Percentiles rank a stretch among this genome's conserved stretches.
Evolutionary conservation across 2,888 invertebrate species (phyloP).

Genomic region (Drosophila paramelanica): DNA sequence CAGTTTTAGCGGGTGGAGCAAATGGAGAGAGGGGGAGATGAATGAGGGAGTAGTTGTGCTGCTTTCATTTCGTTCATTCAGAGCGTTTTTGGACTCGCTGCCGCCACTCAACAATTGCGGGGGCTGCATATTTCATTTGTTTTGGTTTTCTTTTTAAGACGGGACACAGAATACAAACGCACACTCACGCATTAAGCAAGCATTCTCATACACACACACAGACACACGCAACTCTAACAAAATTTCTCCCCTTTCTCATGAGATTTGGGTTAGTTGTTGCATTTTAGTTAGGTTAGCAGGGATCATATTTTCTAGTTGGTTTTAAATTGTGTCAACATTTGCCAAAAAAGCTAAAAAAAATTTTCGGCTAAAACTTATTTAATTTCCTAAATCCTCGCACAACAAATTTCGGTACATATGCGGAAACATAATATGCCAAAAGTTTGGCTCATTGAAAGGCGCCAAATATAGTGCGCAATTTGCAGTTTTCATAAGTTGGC

Average conservation of each 20-base stretch:
- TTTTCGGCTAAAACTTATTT: neutral
- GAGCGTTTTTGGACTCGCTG: conserved; percentile 15
- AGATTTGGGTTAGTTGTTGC: conserved; percentile 60
- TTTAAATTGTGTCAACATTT: conserved; percentile 4
- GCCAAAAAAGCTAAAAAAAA: neutral
- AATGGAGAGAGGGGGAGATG: neutral
- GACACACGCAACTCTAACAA: conserved; percentile 10
- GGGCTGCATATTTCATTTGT: conserved; percentile 64
- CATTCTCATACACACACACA: conserved; percentile 2
- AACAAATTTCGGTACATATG: neutral
- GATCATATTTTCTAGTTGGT: neutral
- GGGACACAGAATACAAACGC: conserved; percentile 25
- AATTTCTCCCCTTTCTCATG: conserved; percentile 32
- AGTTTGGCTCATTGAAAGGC: neutral
- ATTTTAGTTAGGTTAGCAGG: conserved; percentile 12
- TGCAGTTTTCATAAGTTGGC: conserved; percentile 21
- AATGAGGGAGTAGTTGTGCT: neutral
- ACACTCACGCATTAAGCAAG: conserved; percentile 14
- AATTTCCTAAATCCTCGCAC: conserved; percentile 9
- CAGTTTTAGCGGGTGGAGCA: conserved; percentile 12
- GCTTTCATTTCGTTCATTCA: conserved; percentile 32
- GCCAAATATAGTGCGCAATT: conserved; percentile 1
- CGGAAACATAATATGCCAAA: conserved; percentile 1
- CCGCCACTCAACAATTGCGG: conserved; percentile 35
- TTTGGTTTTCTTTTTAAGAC: conserved; percentile 49